Evolutionary conservation across 2,113 vertebrate species (phyloP), one percentile per base, ranked within the genome.

Genomic region (Morone chrysops): DNA sequence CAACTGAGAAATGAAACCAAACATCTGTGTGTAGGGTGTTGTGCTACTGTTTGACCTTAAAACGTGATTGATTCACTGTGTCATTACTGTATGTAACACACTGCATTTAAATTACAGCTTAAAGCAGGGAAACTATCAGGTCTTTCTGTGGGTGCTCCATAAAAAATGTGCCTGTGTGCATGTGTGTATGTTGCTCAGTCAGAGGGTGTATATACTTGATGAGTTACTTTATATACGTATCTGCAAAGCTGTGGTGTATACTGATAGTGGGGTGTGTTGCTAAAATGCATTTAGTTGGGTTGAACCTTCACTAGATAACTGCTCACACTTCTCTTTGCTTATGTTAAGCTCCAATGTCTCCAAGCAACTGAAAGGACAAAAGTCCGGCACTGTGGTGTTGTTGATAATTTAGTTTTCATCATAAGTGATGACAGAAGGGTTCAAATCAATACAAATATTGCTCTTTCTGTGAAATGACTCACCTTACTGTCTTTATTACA

Each of bases 291-390:
- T 22, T 18, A 12, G 45, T 14, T 40, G 40, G 12, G 12, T 71
- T 82, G 66, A 51, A 18, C 8, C 38, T n/a, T 38, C 18, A 9
- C 18, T 13, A 8, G 2, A 4, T n/a, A 41, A 31, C 9, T 48
- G 72, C 69, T 85, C 80, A 47, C 57, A 71, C 75, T 48, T 38
- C 41, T 68, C 20, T 56, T 56, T 38, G 18, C 31, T 50, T 43
- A 43, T 13, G 40, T 25, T 50, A 18, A 6, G 20, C 10, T 59
- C 8, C 50, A 48, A 63, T 20, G 7, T 66, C 6, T 61, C 45
- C 5, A 36, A 80, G 74, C 71, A n/a, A 83, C 48, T 72, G 43
- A 83, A 81, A 73, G 20, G 68, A 63, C 14, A 22, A 87, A 83
- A 8, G 22, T 14, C 25, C 10, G 12, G 38, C 51, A 45, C 61